A percentile compares a stretch with the other conserved stretches of the same genome.
Conservation (phyloP, 2,888 invertebrate species). For the Nysson spinosus region DNA sequence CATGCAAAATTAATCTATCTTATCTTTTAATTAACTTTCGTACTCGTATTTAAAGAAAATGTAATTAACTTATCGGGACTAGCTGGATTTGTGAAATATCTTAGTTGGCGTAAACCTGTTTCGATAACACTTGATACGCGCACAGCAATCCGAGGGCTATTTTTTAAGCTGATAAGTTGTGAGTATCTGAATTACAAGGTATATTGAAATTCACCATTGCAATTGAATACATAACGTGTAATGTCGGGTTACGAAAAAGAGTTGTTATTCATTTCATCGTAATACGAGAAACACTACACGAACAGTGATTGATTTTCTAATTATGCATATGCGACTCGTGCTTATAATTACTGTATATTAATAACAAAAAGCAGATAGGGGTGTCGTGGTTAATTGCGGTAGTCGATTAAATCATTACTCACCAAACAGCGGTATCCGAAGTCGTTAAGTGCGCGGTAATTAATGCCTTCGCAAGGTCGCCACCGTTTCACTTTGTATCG, state of each 20-base stretch:
- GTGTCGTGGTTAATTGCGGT: conserved; percentile 31
- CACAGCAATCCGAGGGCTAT: too few relatives aligned
- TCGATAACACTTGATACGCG: conserved; percentile 22
- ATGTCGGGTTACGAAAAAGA: too few relatives aligned
- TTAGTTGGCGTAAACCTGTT: conserved; percentile 18
- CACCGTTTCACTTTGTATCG: conserved; percentile 40
- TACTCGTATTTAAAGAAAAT: neutral
- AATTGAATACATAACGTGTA: too few relatives aligned
- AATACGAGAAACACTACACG: too few relatives aligned
- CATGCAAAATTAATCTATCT: too few relatives aligned
- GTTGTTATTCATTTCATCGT: too few relatives aligned
- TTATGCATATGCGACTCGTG: neutral
- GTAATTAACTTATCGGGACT: conserved; percentile 7
- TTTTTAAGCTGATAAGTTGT: too few relatives aligned
- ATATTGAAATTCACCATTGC: too few relatives aligned
- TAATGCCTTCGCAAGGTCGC: conserved; percentile 24
- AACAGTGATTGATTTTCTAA: conserved; percentile 5
- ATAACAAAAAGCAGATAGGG: conserved; percentile 20
- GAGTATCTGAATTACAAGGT: too few relatives aligned
- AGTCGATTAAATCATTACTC: conserved; percentile 52
- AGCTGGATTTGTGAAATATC: conserved; percentile 18
- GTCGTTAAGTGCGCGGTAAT: conserved; percentile 48
- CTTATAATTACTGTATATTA: conserved; percentile 12
- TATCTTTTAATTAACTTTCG: too few relatives aligned
- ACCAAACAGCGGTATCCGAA: conserved; percentile 44